These are phyloP conservation scores for Cephalotes varians DNA, from an alignment of 2,888 invertebrate species.

Conservation along the genomic window DNA sequence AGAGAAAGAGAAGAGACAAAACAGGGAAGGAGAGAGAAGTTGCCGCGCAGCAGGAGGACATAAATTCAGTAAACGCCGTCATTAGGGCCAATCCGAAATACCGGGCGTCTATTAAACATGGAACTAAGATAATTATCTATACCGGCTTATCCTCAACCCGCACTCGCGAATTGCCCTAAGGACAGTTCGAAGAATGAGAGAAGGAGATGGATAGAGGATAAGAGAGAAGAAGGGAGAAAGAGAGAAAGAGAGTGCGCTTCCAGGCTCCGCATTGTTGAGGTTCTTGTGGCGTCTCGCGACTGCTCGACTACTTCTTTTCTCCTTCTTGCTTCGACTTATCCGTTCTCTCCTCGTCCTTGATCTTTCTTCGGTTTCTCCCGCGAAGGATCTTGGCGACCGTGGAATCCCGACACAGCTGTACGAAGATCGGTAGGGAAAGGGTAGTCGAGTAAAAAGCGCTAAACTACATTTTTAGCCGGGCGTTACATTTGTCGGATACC, in stretches of 20 bases:
- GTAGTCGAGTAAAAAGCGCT: constrained; percentile 71
- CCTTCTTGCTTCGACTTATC: constrained; percentile 45
- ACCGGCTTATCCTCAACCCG: constrained; percentile 62
- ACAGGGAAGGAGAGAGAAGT: constrained; percentile 61
- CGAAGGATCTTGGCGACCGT: constrained; percentile 44
- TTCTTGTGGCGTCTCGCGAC: constrained; percentile 72
- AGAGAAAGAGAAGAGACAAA: constrained; percentile 53
- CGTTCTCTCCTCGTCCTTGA: constrained; percentile 22
- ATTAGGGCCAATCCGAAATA: constrained; percentile 84
- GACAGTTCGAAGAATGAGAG: constrained; percentile 20
- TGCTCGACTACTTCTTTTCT: constrained; percentile 55
- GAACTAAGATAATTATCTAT: constrained; percentile 84
- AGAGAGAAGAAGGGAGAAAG: constrained; percentile 26
- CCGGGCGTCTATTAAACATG: constrained; percentile 84
- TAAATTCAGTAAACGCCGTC: constrained; percentile 85
- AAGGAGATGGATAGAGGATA: not conserved
- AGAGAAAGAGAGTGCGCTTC: constrained; percentile 57
- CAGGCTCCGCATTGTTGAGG: constrained; percentile 78
- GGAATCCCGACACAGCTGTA: constrained; percentile 77
- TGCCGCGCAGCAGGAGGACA: constrained; percentile 78
- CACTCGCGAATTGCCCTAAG: constrained; percentile 45
- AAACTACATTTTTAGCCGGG: constrained; percentile 78
- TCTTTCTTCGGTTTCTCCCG: constrained; percentile 41
- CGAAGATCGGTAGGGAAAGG: constrained; percentile 46
- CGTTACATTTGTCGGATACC: constrained; percentile 83